These are phyloP conservation scores for Campopleginae sp. DNA, from an alignment of 2,888 invertebrate species.

Conservation along the genomic window DNA sequence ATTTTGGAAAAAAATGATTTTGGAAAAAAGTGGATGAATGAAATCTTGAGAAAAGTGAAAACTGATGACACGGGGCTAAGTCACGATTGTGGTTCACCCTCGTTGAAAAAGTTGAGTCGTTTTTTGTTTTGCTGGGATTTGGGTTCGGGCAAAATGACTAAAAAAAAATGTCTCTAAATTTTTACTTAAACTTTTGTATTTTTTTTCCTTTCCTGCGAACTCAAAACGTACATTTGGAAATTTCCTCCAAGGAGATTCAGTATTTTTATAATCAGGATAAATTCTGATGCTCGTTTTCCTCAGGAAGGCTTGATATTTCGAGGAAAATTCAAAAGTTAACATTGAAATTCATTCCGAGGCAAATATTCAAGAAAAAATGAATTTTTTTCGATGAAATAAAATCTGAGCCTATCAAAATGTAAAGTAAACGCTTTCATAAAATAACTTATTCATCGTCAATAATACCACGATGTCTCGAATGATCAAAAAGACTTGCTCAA, in stretches of 20 bases:
- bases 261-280: no score
- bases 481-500: slow-evolving; percentile 66
- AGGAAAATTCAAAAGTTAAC: not conserved
- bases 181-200: not conserved
- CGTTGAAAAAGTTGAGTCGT: not conserved
- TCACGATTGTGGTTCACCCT: not conserved
- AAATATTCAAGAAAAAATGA: not conserved
- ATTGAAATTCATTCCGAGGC: not conserved
- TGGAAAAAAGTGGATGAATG: no score
- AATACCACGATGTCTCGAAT: slow-evolving; percentile 53
- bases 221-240: not conserved
- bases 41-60: no score
- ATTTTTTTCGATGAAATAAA: not conserved
- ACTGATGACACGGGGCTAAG: no score
- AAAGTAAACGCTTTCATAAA: no score
- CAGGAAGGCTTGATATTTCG: not conserved
- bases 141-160: not conserved
- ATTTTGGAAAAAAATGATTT: no score
- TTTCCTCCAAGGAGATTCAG: not conserved
- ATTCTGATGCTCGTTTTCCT: not conserved
- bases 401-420: not conserved
- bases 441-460: not conserved
- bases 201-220: not conserved
- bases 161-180: not conserved
- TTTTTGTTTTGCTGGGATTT: not conserved